phyloP scores from a whole-genome alignment of 2,888 invertebrate genomes.

The Helobdella robusta region DNA sequence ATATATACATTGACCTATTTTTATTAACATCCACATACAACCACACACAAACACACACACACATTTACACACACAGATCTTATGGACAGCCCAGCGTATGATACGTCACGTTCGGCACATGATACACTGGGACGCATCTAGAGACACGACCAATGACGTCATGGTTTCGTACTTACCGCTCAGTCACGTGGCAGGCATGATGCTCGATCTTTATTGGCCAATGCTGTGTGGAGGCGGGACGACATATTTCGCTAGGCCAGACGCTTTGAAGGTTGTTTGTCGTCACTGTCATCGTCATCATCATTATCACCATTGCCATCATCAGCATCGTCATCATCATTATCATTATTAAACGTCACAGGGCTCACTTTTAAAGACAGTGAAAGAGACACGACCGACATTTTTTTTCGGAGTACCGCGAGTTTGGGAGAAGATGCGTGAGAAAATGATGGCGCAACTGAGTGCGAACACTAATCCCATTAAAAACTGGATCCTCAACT shows the following conservation, averaged over 20 bases:
- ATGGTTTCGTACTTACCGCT: conserved; percentile 13
- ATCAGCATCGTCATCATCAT: not conserved
- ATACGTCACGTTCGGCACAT: too few species aligned
- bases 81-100: too few species aligned
- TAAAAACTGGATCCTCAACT: conserved; percentile 56
- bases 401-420: conserved; percentile 76
- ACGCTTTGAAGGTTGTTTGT: conserved; percentile 9
- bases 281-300: not conserved
- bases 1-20: too few species aligned
- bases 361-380: conserved; percentile 41
- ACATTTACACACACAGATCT: too few species aligned
- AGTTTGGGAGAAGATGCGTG: conserved; percentile 85
- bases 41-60: too few species aligned
- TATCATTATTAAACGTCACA: conserved; percentile 44
- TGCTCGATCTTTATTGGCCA: conserved; percentile 14
- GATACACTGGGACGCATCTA: too few species aligned
- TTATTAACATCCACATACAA: too few species aligned
- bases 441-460: conserved; percentile 83
- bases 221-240: conserved; percentile 16
- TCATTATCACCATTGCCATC: not conserved
- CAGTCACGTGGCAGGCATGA: not conserved
- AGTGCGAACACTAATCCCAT: conserved; percentile 65
- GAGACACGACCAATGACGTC: conserved; percentile 7
- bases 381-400: conserved; percentile 66
- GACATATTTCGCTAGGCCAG: conserved; percentile 3